These are phyloP conservation scores for Drosophila cyrtoloma DNA, from an alignment of 2,888 invertebrate species.

Conservation along the genomic window DNA sequence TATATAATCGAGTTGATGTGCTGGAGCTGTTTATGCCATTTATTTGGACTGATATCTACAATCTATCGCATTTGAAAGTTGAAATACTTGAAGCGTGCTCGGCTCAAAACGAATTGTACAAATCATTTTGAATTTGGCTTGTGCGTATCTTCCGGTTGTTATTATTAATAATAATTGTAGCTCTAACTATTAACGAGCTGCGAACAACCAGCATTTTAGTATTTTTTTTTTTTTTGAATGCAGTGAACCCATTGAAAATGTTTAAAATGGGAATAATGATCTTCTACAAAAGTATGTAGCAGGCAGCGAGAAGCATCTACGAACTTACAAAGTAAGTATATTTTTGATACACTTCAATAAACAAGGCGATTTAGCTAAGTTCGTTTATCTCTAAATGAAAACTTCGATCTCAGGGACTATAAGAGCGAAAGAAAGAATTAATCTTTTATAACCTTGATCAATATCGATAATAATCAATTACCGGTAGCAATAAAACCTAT, in stretches of 20 bases:
- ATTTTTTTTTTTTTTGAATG: slow-evolving; percentile 23
- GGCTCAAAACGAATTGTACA: slow-evolving; percentile 29
- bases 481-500: neutral
- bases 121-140: slow-evolving; percentile 30
- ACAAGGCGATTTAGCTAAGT: neutral
- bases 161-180: slow-evolving; percentile 69
- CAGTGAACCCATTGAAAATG: neutral
- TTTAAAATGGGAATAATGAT: neutral
- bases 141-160: slow-evolving; percentile 69
- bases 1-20: slow-evolving; percentile 12
- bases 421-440: neutral
- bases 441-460: neutral
- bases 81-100: slow-evolving; percentile 75
- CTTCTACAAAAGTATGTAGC: neutral
- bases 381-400: neutral
- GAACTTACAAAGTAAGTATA: neutral
- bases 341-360: neutral
- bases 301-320: neutral
- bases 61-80: slow-evolving; percentile 74
- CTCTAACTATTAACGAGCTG: slow-evolving; percentile 63
- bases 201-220: slow-evolving; percentile 65
- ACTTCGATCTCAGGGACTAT: neutral
- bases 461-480: neutral
- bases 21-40: slow-evolving; percentile 58
- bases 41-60: slow-evolving; percentile 44